Evolutionary conservation across 2,113 vertebrate species (phyloP), one percentile per base, ranked within the genome.

Genomic region (Oenanthe melanoleuca): DNA sequence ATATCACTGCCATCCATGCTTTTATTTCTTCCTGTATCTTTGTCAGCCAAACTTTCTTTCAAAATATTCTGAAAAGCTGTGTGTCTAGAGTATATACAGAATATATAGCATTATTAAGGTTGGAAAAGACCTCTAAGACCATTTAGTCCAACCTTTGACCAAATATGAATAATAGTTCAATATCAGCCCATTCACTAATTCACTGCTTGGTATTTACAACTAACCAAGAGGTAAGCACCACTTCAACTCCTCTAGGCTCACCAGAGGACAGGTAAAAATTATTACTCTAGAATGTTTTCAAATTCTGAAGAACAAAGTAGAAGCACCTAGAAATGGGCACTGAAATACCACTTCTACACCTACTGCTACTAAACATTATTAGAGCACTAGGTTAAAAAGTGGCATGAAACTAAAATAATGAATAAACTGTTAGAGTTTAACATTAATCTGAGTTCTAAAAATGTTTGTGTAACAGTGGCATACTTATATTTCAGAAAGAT

Each of bases 141-240:
- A 53, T 25, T 0, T 0, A n/a, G 20, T 22, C 24, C n/a, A 34
- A 24, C 23, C 28, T 45, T 61, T 38, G n/a, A 44, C 7, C 18
- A 65, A 33, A 31, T 10, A 38, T 6, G 5, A 61, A 47, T 17
- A 47, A 78, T 7, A 44, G 31, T 37, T 83, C n/a, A 74, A 75
- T 25, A 74, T 24, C 31, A 71, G n/a, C 7, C 38, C 57, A 31
- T 80, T 75, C 38, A 63, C 33, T 44, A 74, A 18, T 66, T 74
- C 66, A 86, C 12, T 52, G 49, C 14, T 63, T 37, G 34, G 19
- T 55, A 84, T 19, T 23, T 42, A 61, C 45, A 73, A 7, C 19
- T 61, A 92, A 72, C 4, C 24, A 85, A 61, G 55, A 72, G 13
- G 13, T 9, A 91, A 29, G 14, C 53, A 79, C 3, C 0, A 0